These are phyloP conservation scores for Furcifer pardalis DNA, from an alignment of 2,797 vertebrate species.

Conservation along the genomic window DNA sequence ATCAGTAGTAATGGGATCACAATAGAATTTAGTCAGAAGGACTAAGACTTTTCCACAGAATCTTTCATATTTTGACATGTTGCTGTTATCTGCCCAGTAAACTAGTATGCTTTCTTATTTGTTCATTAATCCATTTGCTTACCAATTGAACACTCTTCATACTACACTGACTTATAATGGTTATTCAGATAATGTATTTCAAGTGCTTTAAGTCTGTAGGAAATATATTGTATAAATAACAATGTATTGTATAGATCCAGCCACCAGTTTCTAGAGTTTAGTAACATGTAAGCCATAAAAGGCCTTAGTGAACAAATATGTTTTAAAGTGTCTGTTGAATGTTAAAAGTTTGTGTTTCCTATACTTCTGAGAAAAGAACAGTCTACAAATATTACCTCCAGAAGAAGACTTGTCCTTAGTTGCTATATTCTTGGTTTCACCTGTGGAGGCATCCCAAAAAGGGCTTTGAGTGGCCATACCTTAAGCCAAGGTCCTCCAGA, in stretches of 20 bases:
- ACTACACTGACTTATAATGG: not conserved
- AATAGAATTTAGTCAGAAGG: not conserved
- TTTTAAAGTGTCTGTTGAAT: not conserved
- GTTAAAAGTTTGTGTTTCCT: not conserved
- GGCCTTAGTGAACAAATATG: not conserved
- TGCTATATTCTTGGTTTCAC: not conserved
- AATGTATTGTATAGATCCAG: not conserved
- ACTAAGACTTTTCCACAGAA: not conserved
- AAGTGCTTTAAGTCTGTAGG: not conserved
- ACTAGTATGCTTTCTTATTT: not conserved
- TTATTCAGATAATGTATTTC: not conserved
- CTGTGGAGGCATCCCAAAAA: not conserved
- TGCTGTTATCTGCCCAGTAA: not conserved
- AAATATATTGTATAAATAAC: not conserved
- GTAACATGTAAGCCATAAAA: not conserved
- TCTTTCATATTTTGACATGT: not conserved
- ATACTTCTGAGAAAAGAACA: not conserved
- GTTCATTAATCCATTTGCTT: not conserved
- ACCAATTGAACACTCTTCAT: not conserved
- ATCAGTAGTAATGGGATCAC: not conserved
- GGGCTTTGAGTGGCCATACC: not conserved
- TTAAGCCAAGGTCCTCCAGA: too few species aligned
- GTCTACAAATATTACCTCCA: not conserved
- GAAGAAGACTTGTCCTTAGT: not conserved
- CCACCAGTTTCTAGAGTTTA: not conserved